These are phyloP conservation scores for Lepisosteus osseus DNA, from an alignment of 2,113 vertebrate species.

Conservation along the genomic window DNA sequence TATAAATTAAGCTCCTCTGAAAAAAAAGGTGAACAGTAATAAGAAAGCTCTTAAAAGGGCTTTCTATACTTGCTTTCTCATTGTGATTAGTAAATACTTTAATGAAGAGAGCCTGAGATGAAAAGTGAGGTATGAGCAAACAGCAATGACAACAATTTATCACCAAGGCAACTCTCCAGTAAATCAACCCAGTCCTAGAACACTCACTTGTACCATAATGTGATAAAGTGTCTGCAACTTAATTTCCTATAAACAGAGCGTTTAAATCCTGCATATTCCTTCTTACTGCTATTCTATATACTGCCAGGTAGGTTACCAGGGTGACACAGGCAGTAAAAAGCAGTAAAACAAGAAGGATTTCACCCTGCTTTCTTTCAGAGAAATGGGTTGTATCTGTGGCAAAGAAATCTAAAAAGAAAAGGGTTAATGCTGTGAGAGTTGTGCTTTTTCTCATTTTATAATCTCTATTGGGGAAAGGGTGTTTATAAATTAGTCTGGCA, in stretches of 20 bases:
- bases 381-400: no score
- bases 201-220: not conserved
- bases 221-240: not conserved
- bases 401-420: no score
- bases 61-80: not conserved
- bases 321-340: not conserved
- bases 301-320: not conserved
- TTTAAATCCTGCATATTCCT: no score
- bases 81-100: no score
- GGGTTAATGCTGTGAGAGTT: no score
- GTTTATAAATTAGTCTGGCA: no score
- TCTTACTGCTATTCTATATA: no score
- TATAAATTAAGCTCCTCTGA: not conserved
- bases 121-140: not conserved
- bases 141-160: not conserved
- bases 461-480: no score
- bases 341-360: not conserved
- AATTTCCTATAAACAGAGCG: not conserved
- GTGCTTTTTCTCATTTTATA: no score
- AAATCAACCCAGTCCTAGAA: not conserved
- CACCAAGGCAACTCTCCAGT: constrained; percentile 4
- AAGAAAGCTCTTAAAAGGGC: not conserved
- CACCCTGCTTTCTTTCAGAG: not conserved
- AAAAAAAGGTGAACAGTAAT: not conserved
- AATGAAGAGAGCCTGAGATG: not conserved